A percentile compares a stretch with the other conserved stretches of the same genome.
phyloP scores from a whole-genome alignment of 2,888 invertebrate genomes.

The Sesia apiformis region DNA sequence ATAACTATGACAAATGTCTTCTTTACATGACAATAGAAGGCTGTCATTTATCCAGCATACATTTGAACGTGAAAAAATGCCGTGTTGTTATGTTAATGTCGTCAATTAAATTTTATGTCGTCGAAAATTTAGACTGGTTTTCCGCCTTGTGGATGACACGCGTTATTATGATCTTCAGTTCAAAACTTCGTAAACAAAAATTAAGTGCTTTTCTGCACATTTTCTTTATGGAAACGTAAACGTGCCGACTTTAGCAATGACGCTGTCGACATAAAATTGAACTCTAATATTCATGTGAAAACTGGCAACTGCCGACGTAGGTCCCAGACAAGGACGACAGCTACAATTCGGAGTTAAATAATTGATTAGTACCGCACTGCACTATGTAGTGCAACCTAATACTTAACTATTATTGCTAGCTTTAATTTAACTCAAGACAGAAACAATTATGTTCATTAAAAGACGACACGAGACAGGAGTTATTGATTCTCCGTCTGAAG shows the following conservation, averaged over 20 bases:
- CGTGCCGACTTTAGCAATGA: no score
- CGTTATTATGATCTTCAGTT: not conserved
- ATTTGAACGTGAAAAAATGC: conserved; percentile 27
- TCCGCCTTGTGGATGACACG: not conserved
- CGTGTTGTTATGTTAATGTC: conserved; percentile 45
- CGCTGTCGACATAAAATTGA: not conserved
- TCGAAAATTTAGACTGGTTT: conserved; percentile 8
- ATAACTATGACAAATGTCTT: conserved; percentile 43
- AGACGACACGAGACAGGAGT: conserved; percentile 13
- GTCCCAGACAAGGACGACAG: conserved; percentile 4
- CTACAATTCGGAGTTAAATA: conserved; percentile 18
- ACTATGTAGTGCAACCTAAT: not conserved
- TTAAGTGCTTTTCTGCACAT: conserved; percentile 15
- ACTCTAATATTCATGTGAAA: conserved; percentile 27
- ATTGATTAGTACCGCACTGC: conserved; percentile 34
- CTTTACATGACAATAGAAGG: conserved; percentile 50
- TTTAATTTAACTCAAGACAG: conserved; percentile 27
- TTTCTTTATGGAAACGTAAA: no score
- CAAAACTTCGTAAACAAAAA: conserved; percentile 13
- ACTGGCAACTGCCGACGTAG: conserved; percentile 25
- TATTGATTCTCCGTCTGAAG: conserved; percentile 10
- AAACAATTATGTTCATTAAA: conserved; percentile 24
- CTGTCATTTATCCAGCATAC: conserved; percentile 27
- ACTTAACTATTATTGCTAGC: conserved; percentile 3
- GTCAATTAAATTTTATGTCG: conserved; percentile 31